A percentile compares a stretch with the other conserved stretches of the same genome.
These are phyloP conservation scores for Semicossyphus pulcher DNA, from an alignment of 2,113 vertebrate species.

Conservation along the genomic window DNA sequence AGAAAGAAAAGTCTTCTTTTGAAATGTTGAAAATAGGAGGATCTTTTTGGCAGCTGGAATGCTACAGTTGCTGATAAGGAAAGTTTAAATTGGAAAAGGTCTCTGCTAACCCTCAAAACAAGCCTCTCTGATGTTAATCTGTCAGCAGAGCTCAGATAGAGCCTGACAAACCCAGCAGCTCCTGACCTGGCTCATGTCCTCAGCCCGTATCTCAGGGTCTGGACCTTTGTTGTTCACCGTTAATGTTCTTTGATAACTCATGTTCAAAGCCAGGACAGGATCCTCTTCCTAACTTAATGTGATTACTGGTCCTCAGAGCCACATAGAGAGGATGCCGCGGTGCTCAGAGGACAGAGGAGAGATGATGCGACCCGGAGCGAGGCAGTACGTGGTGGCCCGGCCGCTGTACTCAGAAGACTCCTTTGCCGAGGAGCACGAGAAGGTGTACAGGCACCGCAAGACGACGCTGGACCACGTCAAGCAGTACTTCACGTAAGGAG, in stretches of 20 bases:
- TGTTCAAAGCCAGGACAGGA: slow-evolving; percentile 67
- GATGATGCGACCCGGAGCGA: slow-evolving; percentile 86
- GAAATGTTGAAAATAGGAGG: neutral
- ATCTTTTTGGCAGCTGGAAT: neutral
- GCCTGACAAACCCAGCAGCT: slow-evolving; percentile 18
- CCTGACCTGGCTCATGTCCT: slow-evolving; percentile 39
- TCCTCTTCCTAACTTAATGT: slow-evolving; percentile 50
- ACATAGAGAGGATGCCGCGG: slow-evolving; percentile 48
- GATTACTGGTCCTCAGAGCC: slow-evolving; percentile 59
- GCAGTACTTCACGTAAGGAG: slow-evolving; percentile 87
- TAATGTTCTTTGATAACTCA: slow-evolving; percentile 53
- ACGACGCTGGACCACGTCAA: slow-evolving; percentile 86
- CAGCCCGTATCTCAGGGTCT: slow-evolving; percentile 37
- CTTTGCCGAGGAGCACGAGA: slow-evolving; percentile 87
- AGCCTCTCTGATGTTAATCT: slow-evolving; percentile 5
- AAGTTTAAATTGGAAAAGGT: neutral
- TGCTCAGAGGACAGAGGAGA: slow-evolving; percentile 24
- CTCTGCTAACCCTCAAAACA: too few species aligned
- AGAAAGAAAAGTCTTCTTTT: neutral
- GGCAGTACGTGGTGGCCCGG: slow-evolving; percentile 89
- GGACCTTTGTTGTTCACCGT: slow-evolving; percentile 64
- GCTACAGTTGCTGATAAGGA: neutral
- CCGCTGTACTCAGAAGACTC: slow-evolving; percentile 89
- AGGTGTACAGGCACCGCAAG: slow-evolving; percentile 86
- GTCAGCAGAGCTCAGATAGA: slow-evolving; percentile 21